These are phyloP conservation scores for Poeciliopsis presidionis DNA, from an alignment of 2,797 vertebrate species.

Conservation along the genomic window DNA sequence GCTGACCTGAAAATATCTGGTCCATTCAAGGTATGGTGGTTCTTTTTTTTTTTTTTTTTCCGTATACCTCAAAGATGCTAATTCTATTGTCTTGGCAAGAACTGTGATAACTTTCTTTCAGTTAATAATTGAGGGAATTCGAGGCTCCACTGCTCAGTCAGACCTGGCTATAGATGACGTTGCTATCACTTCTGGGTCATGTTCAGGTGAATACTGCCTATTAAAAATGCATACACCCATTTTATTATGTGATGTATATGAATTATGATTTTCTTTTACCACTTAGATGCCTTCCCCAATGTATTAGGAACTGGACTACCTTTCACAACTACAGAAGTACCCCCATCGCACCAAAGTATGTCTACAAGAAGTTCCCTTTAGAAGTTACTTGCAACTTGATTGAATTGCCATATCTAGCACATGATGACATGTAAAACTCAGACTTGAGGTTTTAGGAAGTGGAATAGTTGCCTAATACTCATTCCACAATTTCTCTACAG, in stretches of 20 bases:
- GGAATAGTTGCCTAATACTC: not conserved
- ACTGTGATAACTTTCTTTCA: slow-evolving; percentile 42
- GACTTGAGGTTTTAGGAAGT: not conserved
- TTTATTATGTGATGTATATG: not conserved
- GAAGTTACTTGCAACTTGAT: not conserved
- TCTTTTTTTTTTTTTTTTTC: too few species aligned
- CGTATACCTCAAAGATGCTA: too few species aligned
- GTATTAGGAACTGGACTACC: slow-evolving; percentile 29
- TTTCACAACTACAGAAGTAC: not conserved
- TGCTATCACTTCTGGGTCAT: slow-evolving; percentile 73
- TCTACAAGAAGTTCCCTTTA: slow-evolving; percentile 21
- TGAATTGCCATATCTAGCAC: not conserved
- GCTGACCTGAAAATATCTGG: slow-evolving; percentile 62
- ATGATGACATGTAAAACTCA: not conserved
- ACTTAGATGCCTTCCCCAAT: slow-evolving; percentile 24
- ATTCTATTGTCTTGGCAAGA: not conserved
- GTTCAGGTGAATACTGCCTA: slow-evolving; percentile 68
- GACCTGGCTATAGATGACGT: slow-evolving; percentile 87
- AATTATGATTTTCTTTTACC: not conserved
- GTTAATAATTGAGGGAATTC: slow-evolving; percentile 84
- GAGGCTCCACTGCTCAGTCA: slow-evolving; percentile 77
- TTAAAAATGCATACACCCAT: not conserved
- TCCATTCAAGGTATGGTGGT: slow-evolving; percentile 72
- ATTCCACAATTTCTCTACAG: slow-evolving; percentile 41
- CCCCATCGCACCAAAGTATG: slow-evolving; percentile 46